A percentile compares a stretch with the other conserved stretches of the same genome.
Evolutionary conservation across 2,797 vertebrate genomes (phyloP).

Genomic region (Steatocranus sp.): DNA sequence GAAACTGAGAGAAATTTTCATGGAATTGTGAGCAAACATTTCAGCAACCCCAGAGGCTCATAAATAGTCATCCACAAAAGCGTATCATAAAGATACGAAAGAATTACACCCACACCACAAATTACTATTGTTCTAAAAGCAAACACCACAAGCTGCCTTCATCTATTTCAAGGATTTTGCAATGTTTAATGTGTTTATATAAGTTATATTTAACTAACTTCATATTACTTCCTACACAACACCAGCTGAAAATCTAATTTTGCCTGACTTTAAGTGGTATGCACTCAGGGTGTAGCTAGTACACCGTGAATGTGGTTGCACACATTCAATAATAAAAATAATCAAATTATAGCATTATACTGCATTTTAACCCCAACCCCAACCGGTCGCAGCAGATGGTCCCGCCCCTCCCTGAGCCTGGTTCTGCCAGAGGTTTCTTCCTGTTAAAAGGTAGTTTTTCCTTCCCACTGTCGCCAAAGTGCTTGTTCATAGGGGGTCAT

Average conservation of each 20-base stretch:
- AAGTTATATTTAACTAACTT: fast-evolving
- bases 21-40: background rate
- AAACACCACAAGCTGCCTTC: background rate
- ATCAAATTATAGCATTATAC: background rate
- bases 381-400: too few relatives aligned
- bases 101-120: background rate
- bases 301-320: too few relatives aligned
- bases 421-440: too few relatives aligned
- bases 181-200: background rate
- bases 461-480: too few relatives aligned
- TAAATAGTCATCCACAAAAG: background rate
- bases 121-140: background rate
- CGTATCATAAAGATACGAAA: background rate
- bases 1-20: background rate
- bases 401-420: too few relatives aligned
- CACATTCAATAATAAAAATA: background rate
- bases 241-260: background rate
- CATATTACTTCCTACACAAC: background rate
- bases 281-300: background rate
- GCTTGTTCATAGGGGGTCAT: too few relatives aligned
- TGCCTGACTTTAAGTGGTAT: background rate
- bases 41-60: background rate
- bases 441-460: too few relatives aligned
- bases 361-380: too few relatives aligned
- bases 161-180: background rate